A percentile compares a stretch with the other conserved stretches of the same genome.
Conservation (phyloP, 2,888 invertebrate genomes). For the Andrena bicolor region DNA sequence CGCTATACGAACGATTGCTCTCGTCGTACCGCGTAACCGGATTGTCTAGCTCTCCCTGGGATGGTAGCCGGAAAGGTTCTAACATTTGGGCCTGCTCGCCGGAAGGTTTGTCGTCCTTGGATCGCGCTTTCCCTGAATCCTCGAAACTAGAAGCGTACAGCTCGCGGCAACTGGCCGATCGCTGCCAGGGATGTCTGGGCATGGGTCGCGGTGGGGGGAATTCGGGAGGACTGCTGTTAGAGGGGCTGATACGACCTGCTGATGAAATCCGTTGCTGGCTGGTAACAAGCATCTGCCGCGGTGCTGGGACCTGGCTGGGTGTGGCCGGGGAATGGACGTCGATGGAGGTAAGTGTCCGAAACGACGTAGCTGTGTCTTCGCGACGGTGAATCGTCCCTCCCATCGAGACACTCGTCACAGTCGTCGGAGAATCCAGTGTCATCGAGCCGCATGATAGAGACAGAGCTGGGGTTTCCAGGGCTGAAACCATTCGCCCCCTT, state of each 20-base stretch:
- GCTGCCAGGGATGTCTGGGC: slow-evolving; percentile 89
- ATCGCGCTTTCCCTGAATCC: slow-evolving; percentile 89
- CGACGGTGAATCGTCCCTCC: slow-evolving; percentile 88
- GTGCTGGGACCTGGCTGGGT: slow-evolving; percentile 85
- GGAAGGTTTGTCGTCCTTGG: slow-evolving; percentile 73
- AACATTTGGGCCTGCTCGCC: slow-evolving; percentile 66
- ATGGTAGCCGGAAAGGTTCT: slow-evolving; percentile 80
- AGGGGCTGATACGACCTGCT: slow-evolving; percentile 85
- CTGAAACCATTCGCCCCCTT: slow-evolving; percentile 70
- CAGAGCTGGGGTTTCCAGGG: slow-evolving; percentile 85
- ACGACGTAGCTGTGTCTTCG: slow-evolving; percentile 88
- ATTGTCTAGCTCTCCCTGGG: slow-evolving; percentile 87
- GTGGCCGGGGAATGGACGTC: slow-evolving; percentile 86
- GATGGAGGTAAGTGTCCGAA: slow-evolving; percentile 87
- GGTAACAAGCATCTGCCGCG: slow-evolving; percentile 76
- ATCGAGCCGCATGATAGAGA: slow-evolving; percentile 88
- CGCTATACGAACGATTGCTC: slow-evolving; percentile 88
- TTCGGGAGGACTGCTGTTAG: slow-evolving; percentile 85
- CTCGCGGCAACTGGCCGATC: slow-evolving; percentile 93
- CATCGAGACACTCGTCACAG: slow-evolving; percentile 86
- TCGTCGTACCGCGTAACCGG: slow-evolving; percentile 91
- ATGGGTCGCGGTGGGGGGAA: slow-evolving; percentile 84
- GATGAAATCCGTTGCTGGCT: slow-evolving; percentile 83
- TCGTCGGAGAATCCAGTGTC: slow-evolving; percentile 96
- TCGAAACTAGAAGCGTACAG: slow-evolving; percentile 92